Conservation (phyloP, 1,140 invertebrate genomes). For the Drosophila obscura region DNA sequence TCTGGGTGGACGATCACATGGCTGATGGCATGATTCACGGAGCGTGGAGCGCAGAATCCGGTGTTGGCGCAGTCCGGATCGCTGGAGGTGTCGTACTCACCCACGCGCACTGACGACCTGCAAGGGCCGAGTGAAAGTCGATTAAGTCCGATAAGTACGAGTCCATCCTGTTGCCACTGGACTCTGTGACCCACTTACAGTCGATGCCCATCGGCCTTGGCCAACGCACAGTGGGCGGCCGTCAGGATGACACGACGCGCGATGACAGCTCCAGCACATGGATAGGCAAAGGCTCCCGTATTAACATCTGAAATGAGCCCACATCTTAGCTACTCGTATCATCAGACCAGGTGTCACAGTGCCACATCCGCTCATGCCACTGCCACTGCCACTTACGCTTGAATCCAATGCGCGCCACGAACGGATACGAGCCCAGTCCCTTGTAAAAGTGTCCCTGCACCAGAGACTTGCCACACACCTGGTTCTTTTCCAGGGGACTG, state of each 20-base stretch:
- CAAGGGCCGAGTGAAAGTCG: conserved; percentile 40
- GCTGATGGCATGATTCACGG: conserved; percentile 87
- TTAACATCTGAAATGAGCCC: conserved; percentile 85
- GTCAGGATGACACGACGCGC: conserved; percentile 86
- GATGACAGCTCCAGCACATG: conserved; percentile 89
- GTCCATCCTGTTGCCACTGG: background rate
- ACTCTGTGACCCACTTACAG: conserved; percentile 85
- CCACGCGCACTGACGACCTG: conserved; percentile 86
- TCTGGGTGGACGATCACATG: conserved; percentile 88
- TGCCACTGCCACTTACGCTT: conserved; percentile 84
- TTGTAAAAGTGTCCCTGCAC: conserved; percentile 87
- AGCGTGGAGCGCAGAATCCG: conserved; percentile 87
- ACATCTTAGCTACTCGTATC: background rate
- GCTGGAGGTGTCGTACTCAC: conserved; percentile 87
- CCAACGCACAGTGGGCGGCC: conserved; percentile 89
- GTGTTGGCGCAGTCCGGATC: conserved; percentile 88
- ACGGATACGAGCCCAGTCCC: conserved; percentile 88
- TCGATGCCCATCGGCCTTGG: conserved; percentile 88
- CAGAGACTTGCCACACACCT: conserved; percentile 86
- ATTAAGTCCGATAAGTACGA: conserved; percentile 7
- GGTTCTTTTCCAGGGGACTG: conserved; percentile 78
- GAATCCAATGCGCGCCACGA: conserved; percentile 88
- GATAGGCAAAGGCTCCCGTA: conserved; percentile 86
- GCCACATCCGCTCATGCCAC: too few relatives aligned
- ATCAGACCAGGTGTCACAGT: too few relatives aligned